Conservation (phyloP, 2,797 vertebrate species). For the Sebastes wilsoni region DNA sequence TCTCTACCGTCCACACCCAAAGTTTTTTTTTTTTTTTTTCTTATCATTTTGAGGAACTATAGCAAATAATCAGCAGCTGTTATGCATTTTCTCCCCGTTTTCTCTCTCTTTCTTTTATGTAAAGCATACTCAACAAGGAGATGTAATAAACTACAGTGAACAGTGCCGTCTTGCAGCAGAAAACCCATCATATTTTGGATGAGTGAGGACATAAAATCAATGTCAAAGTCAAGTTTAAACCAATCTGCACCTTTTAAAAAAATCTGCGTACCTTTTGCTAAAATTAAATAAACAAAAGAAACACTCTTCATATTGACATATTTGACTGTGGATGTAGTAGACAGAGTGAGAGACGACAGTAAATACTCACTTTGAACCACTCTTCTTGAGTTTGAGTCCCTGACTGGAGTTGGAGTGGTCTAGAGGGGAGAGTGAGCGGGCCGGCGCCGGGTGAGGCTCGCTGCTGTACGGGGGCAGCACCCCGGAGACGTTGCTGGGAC, state of each 20-base stretch:
- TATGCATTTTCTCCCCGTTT: background rate
- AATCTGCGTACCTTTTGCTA: background rate
- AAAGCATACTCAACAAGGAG: background rate
- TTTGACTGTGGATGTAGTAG: background rate
- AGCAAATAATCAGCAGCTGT: background rate
- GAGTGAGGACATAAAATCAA: background rate
- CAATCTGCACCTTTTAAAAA: background rate
- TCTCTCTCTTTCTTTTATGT: background rate
- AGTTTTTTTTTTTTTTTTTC: background rate
- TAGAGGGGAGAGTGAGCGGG: conserved; percentile 86
- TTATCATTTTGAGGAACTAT: background rate
- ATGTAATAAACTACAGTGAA: background rate
- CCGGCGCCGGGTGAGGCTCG: conserved; percentile 84
- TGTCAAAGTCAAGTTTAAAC: background rate
- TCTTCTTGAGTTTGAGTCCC: conserved; percentile 90
- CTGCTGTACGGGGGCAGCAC: conserved; percentile 87
- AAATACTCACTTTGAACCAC: conserved; percentile 88
- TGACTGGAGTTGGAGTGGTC: conserved; percentile 87
- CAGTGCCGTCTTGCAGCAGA: background rate
- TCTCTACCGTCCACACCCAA: no score
- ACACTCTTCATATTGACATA: background rate
- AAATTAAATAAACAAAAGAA: background rate
- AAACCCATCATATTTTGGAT: background rate
- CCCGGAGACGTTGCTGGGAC: conserved; percentile 82
- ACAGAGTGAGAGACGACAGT: background rate